Percentiles rank a stretch among this genome's conserved stretches.
Conservation (phyloP, 2,113 vertebrate species). For the Lamprotornis superbus region DNA sequence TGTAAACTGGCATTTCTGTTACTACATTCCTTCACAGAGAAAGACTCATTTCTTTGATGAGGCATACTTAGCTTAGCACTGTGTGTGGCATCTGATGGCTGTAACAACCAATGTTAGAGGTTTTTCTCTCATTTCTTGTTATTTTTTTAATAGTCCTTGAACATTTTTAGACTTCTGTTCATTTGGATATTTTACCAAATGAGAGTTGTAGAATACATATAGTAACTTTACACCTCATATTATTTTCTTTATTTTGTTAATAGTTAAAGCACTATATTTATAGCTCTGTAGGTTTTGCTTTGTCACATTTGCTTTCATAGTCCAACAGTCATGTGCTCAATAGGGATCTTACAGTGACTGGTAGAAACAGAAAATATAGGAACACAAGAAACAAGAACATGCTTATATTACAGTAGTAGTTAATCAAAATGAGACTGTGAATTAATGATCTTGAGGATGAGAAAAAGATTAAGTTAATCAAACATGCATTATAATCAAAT, state of each 20-base stretch:
- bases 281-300: not conserved
- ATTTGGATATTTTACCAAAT: not conserved
- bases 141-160: not conserved
- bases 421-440: not conserved
- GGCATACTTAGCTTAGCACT: not conserved
- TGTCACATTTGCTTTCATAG: not conserved
- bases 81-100: not conserved
- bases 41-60: not conserved
- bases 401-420: not conserved
- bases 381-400: not conserved
- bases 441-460: not conserved
- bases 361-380: not conserved
- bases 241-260: not conserved
- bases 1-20: not conserved
- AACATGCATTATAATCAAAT: not conserved
- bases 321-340: not conserved
- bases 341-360: not conserved
- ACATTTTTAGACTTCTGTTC: not conserved
- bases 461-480: not conserved
- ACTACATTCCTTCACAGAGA: not conserved
- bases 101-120: not conserved
- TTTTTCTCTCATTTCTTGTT: not conserved
- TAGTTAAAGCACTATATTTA: not conserved
- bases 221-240: not conserved
- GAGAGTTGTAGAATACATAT: not conserved